These are phyloP conservation scores for Dicentrarchus labrax DNA, from an alignment of 2,113 vertebrate genomes.

Conservation along the genomic window DNA sequence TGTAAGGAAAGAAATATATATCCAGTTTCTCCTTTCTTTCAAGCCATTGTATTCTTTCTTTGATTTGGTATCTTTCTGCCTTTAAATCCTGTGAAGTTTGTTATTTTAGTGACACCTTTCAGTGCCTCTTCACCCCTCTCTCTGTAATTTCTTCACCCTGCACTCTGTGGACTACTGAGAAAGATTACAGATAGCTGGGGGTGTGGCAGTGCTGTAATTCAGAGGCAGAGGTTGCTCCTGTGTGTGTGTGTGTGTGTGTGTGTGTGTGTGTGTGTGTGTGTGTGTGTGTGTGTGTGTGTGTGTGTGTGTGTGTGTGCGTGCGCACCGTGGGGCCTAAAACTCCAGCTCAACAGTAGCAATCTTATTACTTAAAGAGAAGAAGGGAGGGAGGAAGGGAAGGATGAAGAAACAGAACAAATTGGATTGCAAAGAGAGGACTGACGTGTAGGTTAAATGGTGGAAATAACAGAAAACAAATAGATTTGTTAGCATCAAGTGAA, in stretches of 20 bases:
- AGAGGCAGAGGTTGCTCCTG: conserved; percentile 48
- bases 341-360: conserved; percentile 70
- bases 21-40: conserved; percentile 52
- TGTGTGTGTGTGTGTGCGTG: conserved; percentile 21
- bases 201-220: conserved; percentile 63
- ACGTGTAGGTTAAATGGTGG: conserved; percentile 32
- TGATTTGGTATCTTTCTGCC: conserved; percentile 23
- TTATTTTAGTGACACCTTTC: conserved; percentile 57
- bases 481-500: conserved; percentile 1
- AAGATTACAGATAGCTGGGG: conserved; percentile 72
- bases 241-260: conserved; percentile 27
- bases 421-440: conserved; percentile 59
- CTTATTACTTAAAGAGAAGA: conserved; percentile 72
- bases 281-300: conserved; percentile 25
- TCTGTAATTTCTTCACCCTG: conserved; percentile 45
- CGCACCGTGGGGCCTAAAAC: conserved; percentile 38
- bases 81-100: conserved; percentile 52
- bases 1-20: conserved; percentile 33
- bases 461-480: not conserved
- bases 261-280: conserved; percentile 6
- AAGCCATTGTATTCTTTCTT: conserved; percentile 52
- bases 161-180: conserved; percentile 43
- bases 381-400: conserved; percentile 43
- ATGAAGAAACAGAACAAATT: conserved; percentile 62
- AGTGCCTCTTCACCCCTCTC: conserved; percentile 36